Percentiles rank a stretch among this genome's conserved stretches.
These are phyloP conservation scores for Barnardius zonarius DNA, from an alignment of 2,113 vertebrate genomes.

Conservation along the genomic window DNA sequence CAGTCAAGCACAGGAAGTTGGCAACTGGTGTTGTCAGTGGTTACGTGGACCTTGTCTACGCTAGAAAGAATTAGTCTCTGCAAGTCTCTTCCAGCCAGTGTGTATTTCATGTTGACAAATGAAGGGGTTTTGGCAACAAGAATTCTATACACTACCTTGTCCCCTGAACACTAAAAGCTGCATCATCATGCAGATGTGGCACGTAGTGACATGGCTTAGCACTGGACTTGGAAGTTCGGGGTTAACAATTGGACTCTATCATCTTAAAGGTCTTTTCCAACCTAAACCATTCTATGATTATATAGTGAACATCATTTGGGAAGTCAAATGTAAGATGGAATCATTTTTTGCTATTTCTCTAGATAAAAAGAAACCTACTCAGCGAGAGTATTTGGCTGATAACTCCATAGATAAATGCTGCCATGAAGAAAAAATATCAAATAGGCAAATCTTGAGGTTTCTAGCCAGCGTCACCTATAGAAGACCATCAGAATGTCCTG, in stretches of 20 bases:
- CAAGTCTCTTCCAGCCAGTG: background rate
- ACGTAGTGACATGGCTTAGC: background rate
- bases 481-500: background rate
- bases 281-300: background rate
- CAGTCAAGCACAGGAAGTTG: background rate
- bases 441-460: background rate
- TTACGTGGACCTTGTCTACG: background rate
- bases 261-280: background rate
- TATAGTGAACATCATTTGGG: constrained; percentile 41
- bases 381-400: background rate
- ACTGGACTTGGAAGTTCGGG: background rate
- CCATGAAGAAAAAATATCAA: background rate
- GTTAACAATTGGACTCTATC: background rate
- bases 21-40: background rate
- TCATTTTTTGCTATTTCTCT: background rate
- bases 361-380: background rate
- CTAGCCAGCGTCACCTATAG: background rate
- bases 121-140: background rate
- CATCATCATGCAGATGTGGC: background rate
- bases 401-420: background rate
- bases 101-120: background rate
- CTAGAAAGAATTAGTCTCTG: background rate
- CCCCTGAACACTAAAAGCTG: background rate
- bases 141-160: background rate
- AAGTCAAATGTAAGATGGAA: constrained; percentile 51